Base-by-base conservation (phyloP, 2,888 invertebrate species). In the Strigamia maritima region DNA sequence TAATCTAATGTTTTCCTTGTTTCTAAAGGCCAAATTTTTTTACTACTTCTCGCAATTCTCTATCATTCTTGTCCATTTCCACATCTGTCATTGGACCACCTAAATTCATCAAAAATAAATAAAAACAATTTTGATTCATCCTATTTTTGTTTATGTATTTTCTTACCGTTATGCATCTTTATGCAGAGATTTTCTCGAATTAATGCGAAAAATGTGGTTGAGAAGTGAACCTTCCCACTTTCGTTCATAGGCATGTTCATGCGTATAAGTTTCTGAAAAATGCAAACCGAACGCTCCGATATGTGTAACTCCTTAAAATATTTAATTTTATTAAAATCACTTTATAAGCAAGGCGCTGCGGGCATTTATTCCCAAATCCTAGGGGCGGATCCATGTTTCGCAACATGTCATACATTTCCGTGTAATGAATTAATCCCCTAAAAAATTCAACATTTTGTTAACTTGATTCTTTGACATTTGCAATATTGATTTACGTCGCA, bases 211-310 rank as follows among this genome's bases (percentile, higher is more conserved):
- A 99, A 90, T 80, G 99, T 99, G 81, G 98, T 95, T 81, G 98
- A 98, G 88, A 99, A 99, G 88, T 97, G 95, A 83, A 99, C 99
- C 88, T 95, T 95, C 82, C 96, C 94, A 85, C 98, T 96, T 80
- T 92, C 92, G 85, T 97, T 95, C 84, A 99, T 90, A 78, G 99
- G 99, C 98, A 99, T 99, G 88, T 99, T 99, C 99, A 99, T 99
- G 86, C 99, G 91, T 86, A 98, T 98, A 84, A 98, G 90, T 89
- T 97, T 98, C 81, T 81, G 74, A 75, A 26, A 26, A 31, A 16
- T n/a, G 8, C 22, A 75, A 78, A n/a, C n/a, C n/a, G n/a, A n/a
- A 16, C 44, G 2, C 16, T 44, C 4, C 1, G 44, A 12, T 44
- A 44, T 0, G 14, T n/a, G 0, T 0, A 44, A 44, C 44, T 2